Conservation (phyloP, 2,113 vertebrate genomes). For the Mus spicilegus region DNA sequence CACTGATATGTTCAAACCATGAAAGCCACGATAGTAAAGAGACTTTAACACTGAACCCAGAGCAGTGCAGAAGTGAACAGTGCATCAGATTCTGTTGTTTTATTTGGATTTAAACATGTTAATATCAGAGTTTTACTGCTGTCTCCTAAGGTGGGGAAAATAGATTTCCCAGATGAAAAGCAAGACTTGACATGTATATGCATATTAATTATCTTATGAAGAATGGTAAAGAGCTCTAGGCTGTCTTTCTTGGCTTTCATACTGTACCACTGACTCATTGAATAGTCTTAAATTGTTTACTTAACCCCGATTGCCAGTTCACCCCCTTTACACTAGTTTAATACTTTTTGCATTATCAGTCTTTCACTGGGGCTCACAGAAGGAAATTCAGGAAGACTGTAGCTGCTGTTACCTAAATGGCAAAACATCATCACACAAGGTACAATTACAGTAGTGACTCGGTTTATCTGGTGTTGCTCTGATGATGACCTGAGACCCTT, state of each 20-base stretch:
- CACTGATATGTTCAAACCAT: slow-evolving; percentile 65
- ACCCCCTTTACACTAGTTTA: not conserved
- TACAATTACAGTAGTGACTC: not conserved
- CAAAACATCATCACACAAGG: too few species aligned
- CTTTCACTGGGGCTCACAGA: not conserved
- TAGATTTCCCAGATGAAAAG: slow-evolving; percentile 29
- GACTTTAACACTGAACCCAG: not conserved
- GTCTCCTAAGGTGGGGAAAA: not conserved
- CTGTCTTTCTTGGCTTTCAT: not conserved
- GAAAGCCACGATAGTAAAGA: slow-evolving; percentile 66
- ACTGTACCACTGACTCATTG: rapidly evolving
- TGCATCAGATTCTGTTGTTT: not conserved
- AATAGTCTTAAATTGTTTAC: slow-evolving; percentile 1
- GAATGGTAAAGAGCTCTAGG: not conserved
- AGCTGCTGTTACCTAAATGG: not conserved
- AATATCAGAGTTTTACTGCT: slow-evolving; percentile 45
- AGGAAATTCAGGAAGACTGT: not conserved
- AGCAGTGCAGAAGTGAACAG: slow-evolving; percentile 12
- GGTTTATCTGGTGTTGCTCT: not conserved
- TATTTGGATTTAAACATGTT: slow-evolving; percentile 44
- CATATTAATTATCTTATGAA: not conserved
- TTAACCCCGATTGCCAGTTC: not conserved
- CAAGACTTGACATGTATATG: not conserved
- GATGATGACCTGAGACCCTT: not conserved
- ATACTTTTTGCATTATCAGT: not conserved